phyloP scores from a whole-genome alignment of 2,797 vertebrate species.

The Discoglossus pictus region DNA sequence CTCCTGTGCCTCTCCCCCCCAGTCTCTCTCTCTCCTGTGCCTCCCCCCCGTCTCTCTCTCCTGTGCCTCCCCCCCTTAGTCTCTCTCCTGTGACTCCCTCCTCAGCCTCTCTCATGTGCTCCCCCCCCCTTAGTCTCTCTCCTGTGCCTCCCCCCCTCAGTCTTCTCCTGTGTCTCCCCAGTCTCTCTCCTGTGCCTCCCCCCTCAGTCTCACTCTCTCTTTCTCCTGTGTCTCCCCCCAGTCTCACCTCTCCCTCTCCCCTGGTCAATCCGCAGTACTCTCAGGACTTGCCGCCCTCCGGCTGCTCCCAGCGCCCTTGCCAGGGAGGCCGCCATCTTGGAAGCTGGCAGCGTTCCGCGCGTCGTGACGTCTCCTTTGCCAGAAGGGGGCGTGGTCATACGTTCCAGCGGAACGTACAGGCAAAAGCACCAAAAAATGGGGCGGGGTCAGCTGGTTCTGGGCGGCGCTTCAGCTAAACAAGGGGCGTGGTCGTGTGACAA shows the following conservation, averaged over 20 bases:
- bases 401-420: too few relatives aligned
- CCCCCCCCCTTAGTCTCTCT: too few relatives aligned
- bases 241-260: conserved; percentile 19
- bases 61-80: too few relatives aligned
- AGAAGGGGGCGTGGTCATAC: not conserved
- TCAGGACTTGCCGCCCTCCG: not conserved
- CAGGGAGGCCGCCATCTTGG: conserved; percentile 25
- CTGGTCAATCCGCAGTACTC: too few relatives aligned
- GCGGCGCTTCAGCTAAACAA: too few relatives aligned
- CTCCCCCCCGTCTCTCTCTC: not conserved
- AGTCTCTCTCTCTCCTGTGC: not conserved
- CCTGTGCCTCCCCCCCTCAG: not conserved
- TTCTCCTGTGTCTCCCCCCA: not conserved
- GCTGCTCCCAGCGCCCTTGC: conserved; percentile 1
- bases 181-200: not conserved
- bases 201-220: not conserved
- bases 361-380: not conserved
- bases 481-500: conserved; percentile 10
- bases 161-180: too few relatives aligned
- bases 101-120: too few relatives aligned
- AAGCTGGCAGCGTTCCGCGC: not conserved
- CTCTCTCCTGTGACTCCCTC: too few relatives aligned
- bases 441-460: too few relatives aligned
- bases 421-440: too few relatives aligned
- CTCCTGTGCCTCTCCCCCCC: conserved; percentile 10